Evolutionary conservation across 2,888 invertebrate species (phyloP).

Genomic region (Byasa hedistus): DNA sequence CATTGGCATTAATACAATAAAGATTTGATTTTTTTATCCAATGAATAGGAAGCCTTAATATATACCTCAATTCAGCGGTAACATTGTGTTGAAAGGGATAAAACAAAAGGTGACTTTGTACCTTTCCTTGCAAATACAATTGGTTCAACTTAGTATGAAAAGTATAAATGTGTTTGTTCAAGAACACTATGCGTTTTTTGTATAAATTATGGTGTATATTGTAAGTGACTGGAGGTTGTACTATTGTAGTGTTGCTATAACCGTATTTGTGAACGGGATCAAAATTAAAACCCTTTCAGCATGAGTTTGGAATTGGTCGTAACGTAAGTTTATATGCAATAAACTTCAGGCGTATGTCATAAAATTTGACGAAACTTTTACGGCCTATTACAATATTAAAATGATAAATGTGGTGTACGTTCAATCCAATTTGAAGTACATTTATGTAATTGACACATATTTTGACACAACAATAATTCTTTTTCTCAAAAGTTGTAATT

Average conservation of each 20-base stretch:
- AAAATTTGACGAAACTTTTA: conserved; percentile 15
- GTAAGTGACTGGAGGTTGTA: background rate
- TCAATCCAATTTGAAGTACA: background rate
- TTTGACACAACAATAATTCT: too few species aligned
- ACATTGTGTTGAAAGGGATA: too few species aligned
- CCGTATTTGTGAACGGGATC: conserved; percentile 3
- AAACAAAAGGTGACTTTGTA: too few species aligned
- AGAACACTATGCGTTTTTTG: background rate
- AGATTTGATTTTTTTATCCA: too few species aligned
- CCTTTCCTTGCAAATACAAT: too few species aligned
- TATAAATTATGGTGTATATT: background rate
- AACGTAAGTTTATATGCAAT: conserved; percentile 10
- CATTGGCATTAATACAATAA: too few species aligned
- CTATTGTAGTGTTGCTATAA: background rate
- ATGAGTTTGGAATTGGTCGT: conserved; percentile 6
- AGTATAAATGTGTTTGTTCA: too few species aligned
- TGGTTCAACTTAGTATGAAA: too few species aligned
- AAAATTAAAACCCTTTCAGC: conserved; percentile 22
- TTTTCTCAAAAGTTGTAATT: too few species aligned
- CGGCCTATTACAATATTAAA: conserved; percentile 19
- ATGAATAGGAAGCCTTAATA: too few species aligned
- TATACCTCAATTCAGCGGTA: too few species aligned
- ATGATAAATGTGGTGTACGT: conserved; percentile 12
- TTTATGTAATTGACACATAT: background rate
- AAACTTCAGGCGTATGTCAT: conserved; percentile 17